phyloP scores from a whole-genome alignment of 2,797 vertebrate species.

The Hozukius guyotensis region DNA sequence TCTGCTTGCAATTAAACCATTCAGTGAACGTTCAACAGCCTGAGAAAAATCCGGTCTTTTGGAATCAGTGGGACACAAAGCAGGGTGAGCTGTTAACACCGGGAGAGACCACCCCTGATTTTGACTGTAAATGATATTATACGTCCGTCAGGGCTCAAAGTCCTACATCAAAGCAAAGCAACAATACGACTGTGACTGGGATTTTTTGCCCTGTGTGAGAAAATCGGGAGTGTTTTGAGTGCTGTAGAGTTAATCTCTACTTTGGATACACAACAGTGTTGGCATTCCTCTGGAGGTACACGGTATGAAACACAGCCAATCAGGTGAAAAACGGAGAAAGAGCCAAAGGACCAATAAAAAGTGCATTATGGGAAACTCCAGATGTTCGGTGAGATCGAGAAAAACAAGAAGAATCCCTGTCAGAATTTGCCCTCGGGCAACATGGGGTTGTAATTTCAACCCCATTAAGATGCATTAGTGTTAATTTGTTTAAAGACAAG shows the following conservation, averaged over 20 bases:
- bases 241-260: conserved; percentile 70
- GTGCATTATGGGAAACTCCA: conserved; percentile 57
- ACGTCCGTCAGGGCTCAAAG: conserved; percentile 61
- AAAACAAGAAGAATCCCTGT: conserved; percentile 64
- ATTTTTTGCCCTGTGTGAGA: conserved; percentile 70
- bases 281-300: conserved; percentile 48
- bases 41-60: conserved; percentile 70
- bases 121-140: conserved; percentile 71
- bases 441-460: conserved; percentile 68
- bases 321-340: conserved; percentile 47
- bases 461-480: conserved; percentile 71
- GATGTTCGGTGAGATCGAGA: conserved; percentile 54
- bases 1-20: conserved; percentile 78
- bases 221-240: conserved; percentile 73
- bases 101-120: conserved; percentile 75
- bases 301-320: conserved; percentile 43
- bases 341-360: conserved; percentile 50
- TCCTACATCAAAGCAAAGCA: conserved; percentile 67
- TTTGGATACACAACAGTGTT: conserved; percentile 78
- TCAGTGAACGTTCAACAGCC: conserved; percentile 70
- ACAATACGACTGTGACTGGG: conserved; percentile 41
- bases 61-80: conserved; percentile 70
- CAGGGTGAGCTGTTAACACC: conserved; percentile 73
- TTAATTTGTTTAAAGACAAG: conserved; percentile 75
- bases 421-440: conserved; percentile 53